Percentiles rank a stretch among this genome's conserved stretches.
These are phyloP conservation scores for Tychaedon coryphoeus DNA, from an alignment of 2,113 vertebrate genomes.

Conservation along the genomic window DNA sequence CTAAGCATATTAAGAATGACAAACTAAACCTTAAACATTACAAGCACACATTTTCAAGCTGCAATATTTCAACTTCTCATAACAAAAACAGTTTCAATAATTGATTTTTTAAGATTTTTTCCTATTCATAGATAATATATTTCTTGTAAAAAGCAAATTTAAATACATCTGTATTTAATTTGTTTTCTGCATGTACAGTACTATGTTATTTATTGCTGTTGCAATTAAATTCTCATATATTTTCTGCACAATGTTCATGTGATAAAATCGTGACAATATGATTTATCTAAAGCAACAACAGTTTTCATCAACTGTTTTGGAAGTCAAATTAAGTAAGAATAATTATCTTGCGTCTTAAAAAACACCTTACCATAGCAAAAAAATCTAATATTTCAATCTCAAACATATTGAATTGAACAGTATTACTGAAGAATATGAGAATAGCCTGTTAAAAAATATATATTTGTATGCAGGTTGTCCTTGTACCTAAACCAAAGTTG, in stretches of 20 bases:
- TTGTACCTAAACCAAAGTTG: background rate
- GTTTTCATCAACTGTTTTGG: slow-evolving; percentile 24
- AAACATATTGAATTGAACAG: background rate
- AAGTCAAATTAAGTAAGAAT: slow-evolving; percentile 22
- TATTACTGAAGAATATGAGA: background rate
- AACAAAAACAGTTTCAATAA: slow-evolving; percentile 35
- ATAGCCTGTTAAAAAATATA: background rate
- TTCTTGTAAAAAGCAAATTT: background rate
- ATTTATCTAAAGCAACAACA: background rate
- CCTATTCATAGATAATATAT: slow-evolving; percentile 14
- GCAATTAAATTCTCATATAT: slow-evolving; percentile 28
- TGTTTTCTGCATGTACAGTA: background rate
- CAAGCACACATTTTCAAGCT: slow-evolving; percentile 1
- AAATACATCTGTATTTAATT: slow-evolving; percentile 10
- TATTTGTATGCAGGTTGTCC: background rate
- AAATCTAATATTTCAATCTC: background rate
- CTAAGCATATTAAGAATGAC: slow-evolving; percentile 6
- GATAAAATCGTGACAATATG: slow-evolving; percentile 28
- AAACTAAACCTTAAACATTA: slow-evolving; percentile 47
- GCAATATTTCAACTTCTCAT: slow-evolving; percentile 23
- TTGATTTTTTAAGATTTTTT: slow-evolving; percentile 19
- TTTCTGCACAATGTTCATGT: slow-evolving; percentile 47
- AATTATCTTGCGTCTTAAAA: slow-evolving; percentile 17
- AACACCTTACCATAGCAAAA: background rate
- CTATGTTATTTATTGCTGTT: slow-evolving; percentile 47